Percentiles rank a stretch among this genome's conserved stretches.
These are phyloP conservation scores for Synanthedon formicaeformis DNA, from an alignment of 2,888 invertebrate genomes.

Conservation along the genomic window DNA sequence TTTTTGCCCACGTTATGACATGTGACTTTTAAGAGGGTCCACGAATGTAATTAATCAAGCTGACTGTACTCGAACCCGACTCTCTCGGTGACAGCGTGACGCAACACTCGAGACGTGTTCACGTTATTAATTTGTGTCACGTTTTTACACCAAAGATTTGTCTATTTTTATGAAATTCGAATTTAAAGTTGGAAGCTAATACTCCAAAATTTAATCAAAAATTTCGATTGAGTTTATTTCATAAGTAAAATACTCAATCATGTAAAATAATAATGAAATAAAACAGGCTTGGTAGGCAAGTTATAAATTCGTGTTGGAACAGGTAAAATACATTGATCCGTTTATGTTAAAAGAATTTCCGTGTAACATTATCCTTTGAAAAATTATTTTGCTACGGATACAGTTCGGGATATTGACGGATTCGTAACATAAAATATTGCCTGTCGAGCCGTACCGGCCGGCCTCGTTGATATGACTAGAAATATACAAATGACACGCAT, in stretches of 20 bases:
- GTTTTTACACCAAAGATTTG: neutral
- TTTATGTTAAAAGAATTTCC: slow-evolving; percentile 28
- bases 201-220: too few relatives aligned
- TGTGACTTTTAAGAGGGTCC: slow-evolving; percentile 47
- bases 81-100: slow-evolving; percentile 26
- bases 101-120: slow-evolving; percentile 6
- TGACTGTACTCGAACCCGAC: slow-evolving; percentile 17
- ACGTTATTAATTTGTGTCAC: slow-evolving; percentile 8
- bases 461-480: neutral
- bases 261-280: too few relatives aligned
- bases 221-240: too few relatives aligned
- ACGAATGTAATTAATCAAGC: slow-evolving; percentile 48
- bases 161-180: too few relatives aligned
- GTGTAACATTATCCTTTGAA: slow-evolving; percentile 6
- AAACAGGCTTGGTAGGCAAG: too few relatives aligned
- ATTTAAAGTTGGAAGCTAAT: too few relatives aligned
- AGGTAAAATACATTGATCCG: slow-evolving; percentile 27
- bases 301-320: slow-evolving; percentile 7
- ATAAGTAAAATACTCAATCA: too few relatives aligned
- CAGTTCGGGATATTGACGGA: slow-evolving; percentile 1
- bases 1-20: slow-evolving; percentile 44
- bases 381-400: slow-evolving; percentile 2
- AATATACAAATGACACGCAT: neutral
- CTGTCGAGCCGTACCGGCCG: slow-evolving; percentile 3
- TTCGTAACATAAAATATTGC: slow-evolving; percentile 3